Evolutionary conservation across 2,113 vertebrate species (phyloP).

Genomic region (Notothenia coriiceps): DNA sequence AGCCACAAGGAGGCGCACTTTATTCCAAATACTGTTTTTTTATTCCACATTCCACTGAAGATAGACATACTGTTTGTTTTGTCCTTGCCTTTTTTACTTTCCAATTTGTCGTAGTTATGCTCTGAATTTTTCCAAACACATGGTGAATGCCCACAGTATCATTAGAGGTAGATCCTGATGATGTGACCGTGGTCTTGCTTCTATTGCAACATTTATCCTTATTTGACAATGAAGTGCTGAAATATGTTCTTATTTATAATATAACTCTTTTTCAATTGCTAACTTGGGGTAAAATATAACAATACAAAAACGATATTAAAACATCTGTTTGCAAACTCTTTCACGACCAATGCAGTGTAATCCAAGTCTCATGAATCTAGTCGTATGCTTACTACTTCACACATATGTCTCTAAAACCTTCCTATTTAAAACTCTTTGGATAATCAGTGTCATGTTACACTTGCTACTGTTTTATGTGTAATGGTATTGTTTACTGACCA

Average conservation of each 20-base stretch:
- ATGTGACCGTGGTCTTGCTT: neutral
- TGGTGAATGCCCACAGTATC: neutral
- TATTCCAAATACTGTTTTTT: neutral
- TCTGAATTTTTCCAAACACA: neutral
- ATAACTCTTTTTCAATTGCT: neutral
- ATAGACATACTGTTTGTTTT: neutral
- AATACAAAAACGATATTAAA: too few species aligned
- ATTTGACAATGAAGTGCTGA: neutral
- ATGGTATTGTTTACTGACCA: too few species aligned
- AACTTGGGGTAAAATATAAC: neutral
- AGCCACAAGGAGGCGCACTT: conserved; percentile 75
- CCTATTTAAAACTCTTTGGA: too few species aligned
- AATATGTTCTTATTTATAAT: neutral
- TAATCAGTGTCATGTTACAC: too few species aligned
- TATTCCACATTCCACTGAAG: neutral
- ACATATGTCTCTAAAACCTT: too few species aligned
- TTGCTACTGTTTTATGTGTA: too few species aligned
- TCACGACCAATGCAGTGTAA: too few species aligned
- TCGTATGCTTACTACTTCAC: too few species aligned
- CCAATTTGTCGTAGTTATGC: neutral
- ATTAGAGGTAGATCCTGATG: neutral
- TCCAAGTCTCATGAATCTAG: too few species aligned
- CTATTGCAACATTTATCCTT: neutral
- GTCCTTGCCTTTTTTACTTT: neutral
- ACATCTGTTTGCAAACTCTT: too few species aligned